Evolutionary conservation across 1,140 invertebrate species (phyloP).

Genomic region (Procambarus virginalis): DNA sequence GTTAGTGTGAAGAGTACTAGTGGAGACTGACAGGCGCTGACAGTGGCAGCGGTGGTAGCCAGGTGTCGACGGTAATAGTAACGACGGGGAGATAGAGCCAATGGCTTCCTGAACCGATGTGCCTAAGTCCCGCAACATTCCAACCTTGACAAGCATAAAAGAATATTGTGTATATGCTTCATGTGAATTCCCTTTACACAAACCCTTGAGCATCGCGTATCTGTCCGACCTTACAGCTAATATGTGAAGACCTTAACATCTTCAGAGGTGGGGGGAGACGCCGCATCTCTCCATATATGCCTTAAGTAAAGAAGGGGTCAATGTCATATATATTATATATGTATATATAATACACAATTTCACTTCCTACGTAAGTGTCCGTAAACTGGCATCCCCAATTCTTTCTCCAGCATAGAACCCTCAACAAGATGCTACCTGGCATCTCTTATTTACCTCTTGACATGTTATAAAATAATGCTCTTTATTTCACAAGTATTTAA

Average conservation of each 20-base stretch:
- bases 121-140: too few species aligned
- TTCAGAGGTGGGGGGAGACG: background rate
- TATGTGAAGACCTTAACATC: slow-evolving; percentile 10
- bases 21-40: background rate
- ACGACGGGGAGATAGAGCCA: background rate
- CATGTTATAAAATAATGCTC: background rate
- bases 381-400: too few species aligned
- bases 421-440: too few species aligned
- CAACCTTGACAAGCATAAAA: too few species aligned
- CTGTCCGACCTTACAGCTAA: slow-evolving; percentile 15
- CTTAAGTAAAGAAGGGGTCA: slow-evolving; percentile 16
- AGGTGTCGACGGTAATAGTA: background rate
- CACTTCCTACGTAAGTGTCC: background rate
- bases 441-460: too few species aligned
- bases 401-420: too few species aligned
- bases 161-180: background rate
- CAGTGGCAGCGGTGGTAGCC: background rate
- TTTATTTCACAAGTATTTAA: slow-evolving; percentile 14
- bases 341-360: background rate
- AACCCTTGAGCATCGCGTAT: slow-evolving; percentile 42
- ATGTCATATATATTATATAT: background rate
- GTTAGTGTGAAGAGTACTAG: background rate
- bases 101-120: background rate
- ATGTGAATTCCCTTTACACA: background rate
- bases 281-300: background rate